Percentiles rank a stretch among this genome's conserved stretches.
Conservation (phyloP, 2,113 vertebrate genomes). For the Meriones unguiculatus region DNA sequence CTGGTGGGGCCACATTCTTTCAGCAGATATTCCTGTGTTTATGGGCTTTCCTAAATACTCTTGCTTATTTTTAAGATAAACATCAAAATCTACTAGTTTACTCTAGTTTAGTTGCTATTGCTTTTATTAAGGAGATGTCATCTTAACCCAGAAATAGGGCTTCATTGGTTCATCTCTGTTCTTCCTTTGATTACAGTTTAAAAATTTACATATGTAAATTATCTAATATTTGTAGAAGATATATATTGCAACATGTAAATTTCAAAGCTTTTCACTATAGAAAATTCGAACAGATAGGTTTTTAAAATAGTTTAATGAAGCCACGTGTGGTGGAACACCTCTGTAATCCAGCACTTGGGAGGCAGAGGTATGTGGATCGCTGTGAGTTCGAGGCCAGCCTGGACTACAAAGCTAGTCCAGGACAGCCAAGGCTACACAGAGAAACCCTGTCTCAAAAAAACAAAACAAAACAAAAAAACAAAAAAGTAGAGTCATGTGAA, state of each 20-base stretch:
- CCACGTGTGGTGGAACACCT: too few relatives aligned
- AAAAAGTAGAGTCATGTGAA: not conserved
- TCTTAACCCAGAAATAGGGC: not conserved
- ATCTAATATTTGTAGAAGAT: not conserved
- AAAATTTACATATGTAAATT: not conserved
- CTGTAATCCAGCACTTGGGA: too few relatives aligned
- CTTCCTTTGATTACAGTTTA: not conserved
- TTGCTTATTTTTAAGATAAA: constrained; percentile 28
- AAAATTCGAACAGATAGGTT: not conserved
- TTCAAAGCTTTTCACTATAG: constrained; percentile 2
- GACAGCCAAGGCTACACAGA: too few relatives aligned
- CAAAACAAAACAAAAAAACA: too few relatives aligned
- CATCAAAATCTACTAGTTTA: not conserved
- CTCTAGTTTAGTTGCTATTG: not conserved
- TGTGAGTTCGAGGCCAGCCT: too few relatives aligned
- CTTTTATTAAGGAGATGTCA: not conserved
- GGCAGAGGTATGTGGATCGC: too few relatives aligned
- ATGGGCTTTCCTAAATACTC: not conserved
- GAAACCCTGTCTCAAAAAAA: too few relatives aligned
- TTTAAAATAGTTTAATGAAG: not conserved
- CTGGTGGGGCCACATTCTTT: not conserved
- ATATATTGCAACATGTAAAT: not conserved
- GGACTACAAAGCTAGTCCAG: too few relatives aligned
- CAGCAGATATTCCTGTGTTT: not conserved
- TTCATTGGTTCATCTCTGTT: not conserved